Conservation (phyloP, 2,797 vertebrate species). For the Spinus olivaceus region DNA sequence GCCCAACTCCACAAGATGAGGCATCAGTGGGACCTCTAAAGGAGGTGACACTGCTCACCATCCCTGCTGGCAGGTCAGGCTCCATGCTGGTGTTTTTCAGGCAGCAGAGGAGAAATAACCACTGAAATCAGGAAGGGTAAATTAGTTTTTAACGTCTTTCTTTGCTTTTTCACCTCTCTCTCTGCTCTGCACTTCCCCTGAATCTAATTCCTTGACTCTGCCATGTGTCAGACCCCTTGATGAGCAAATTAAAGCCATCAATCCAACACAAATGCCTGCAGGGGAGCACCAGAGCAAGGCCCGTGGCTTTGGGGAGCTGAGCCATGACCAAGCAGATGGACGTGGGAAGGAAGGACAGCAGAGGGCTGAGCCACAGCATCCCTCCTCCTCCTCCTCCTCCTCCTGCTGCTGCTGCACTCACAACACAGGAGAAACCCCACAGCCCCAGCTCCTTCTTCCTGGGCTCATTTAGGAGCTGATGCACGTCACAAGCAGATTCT, state of each 20-base stretch:
- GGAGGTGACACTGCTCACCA: not conserved
- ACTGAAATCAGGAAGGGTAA: not conserved
- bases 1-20: not conserved
- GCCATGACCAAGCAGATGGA: accelerated
- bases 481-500: accelerated
- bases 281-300: not conserved
- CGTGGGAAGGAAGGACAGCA: not conserved
- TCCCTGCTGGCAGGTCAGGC: not conserved
- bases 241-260: not conserved
- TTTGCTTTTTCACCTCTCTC: not conserved
- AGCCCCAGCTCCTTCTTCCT: not conserved
- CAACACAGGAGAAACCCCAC: not conserved
- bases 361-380: not conserved
- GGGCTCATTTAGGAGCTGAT: not conserved
- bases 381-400: not conserved
- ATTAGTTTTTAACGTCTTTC: not conserved
- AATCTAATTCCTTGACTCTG: not conserved
- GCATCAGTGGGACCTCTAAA: not conserved
- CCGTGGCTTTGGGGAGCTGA: not conserved
- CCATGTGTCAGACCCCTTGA: not conserved
- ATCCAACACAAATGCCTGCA: not conserved
- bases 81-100: not conserved
- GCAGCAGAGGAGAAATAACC: not conserved
- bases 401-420: not conserved
- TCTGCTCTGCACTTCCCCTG: not conserved